phyloP scores from a whole-genome alignment of 2,113 vertebrate species.

The Oncorhynchus gorbuscha region DNA sequence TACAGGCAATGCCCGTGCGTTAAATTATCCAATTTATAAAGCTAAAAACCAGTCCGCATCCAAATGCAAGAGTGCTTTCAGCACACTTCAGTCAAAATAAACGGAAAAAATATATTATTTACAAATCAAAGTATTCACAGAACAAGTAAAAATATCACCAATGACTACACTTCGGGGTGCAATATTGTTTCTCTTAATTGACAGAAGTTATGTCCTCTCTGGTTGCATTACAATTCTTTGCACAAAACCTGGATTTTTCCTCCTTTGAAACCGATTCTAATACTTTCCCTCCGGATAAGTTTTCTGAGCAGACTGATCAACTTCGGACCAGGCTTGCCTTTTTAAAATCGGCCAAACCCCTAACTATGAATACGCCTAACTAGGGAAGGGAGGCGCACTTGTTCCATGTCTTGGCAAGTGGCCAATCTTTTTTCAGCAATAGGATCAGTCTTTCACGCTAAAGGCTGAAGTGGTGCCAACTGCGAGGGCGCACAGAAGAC shows the following conservation, averaged over 20 bases:
- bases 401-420: conserved; percentile 82
- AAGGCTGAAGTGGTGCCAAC: conserved; percentile 85
- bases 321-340: conserved; percentile 87
- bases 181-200: conserved; percentile 4
- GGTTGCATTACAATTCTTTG: conserved; percentile 57
- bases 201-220: conserved; percentile 59
- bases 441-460: conserved; percentile 88
- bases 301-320: conserved; percentile 93
- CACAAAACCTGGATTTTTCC: conserved; percentile 58
- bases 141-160: conserved; percentile 7
- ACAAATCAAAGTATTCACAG: conserved; percentile 19
- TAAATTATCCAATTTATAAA: conserved; percentile 71
- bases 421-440: conserved; percentile 83
- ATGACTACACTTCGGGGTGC: not conserved
- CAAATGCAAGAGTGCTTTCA: conserved; percentile 42
- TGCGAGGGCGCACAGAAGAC: conserved; percentile 54
- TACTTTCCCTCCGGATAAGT: conserved; percentile 88
- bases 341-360: conserved; percentile 88
- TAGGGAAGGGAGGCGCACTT: conserved; percentile 79
- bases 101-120: not conserved
- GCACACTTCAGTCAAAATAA: conserved; percentile 14
- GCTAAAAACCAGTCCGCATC: conserved; percentile 72
- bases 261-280: conserved; percentile 74
- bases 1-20: conserved; percentile 59
- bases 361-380: conserved; percentile 74